Evolutionary conservation across 2,888 invertebrate genomes (phyloP).

Genomic region (Athetis lepigone): DNA sequence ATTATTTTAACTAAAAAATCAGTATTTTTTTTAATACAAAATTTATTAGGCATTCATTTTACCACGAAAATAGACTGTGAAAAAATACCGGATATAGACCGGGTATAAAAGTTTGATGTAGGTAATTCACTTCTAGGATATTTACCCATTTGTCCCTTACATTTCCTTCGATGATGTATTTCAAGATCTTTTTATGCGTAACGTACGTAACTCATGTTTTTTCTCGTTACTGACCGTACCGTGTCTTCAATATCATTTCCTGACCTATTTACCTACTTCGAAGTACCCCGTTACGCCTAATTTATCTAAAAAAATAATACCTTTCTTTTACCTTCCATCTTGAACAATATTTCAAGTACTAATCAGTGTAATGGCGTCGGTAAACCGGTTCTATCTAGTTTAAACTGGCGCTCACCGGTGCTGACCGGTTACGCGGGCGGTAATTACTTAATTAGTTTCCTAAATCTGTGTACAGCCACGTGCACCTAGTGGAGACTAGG

Average conservation of each 20-base stretch:
- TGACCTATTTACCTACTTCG: neutral
- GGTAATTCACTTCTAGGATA: neutral
- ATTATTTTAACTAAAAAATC: no score
- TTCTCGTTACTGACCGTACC: neutral
- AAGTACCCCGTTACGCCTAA: neutral
- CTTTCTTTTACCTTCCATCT: neutral
- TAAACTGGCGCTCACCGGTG: slow-evolving; percentile 12
- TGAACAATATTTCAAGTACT: slow-evolving; percentile 4
- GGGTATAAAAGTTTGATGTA: no score
- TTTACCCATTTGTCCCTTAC: neutral
- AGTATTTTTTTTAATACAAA: no score
- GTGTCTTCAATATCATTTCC: neutral
- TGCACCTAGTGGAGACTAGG: neutral
- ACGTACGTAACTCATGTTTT: neutral
- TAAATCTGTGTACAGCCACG: slow-evolving; percentile 47
- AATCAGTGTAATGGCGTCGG: slow-evolving; percentile 7
- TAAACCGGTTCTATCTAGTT: slow-evolving; percentile 25
- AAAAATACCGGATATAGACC: no score
- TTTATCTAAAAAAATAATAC: slow-evolving; percentile 1
- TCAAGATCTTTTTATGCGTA: neutral
- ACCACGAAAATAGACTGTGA: no score
- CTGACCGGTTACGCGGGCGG: slow-evolving; percentile 33
- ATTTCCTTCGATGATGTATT: neutral
- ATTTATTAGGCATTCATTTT: no score
- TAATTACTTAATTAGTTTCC: slow-evolving; percentile 48